phyloP scores from a whole-genome alignment of 2,113 vertebrate species.

The Larimichthys crocea region DNA sequence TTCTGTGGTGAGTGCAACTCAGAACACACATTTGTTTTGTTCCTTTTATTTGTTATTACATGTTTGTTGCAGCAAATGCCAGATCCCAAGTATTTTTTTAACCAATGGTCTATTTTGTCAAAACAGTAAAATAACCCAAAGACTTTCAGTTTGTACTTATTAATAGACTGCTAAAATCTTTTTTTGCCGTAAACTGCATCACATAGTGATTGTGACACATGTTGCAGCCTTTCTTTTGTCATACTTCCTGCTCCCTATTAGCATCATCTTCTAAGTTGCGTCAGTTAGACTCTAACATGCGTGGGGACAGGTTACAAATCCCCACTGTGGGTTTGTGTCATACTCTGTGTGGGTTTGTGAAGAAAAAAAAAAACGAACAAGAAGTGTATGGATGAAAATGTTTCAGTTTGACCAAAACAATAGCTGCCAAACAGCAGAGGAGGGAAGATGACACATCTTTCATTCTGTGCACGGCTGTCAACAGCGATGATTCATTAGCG shows the following conservation, averaged over 20 bases:
- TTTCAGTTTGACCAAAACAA: slow-evolving; percentile 53
- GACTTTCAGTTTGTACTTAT: too few species aligned
- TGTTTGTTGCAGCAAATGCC: too few species aligned
- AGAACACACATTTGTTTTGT: background rate
- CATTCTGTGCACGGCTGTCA: slow-evolving; percentile 55
- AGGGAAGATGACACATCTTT: slow-evolving; percentile 69
- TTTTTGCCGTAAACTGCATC: background rate
- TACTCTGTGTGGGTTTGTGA: slow-evolving; percentile 56
- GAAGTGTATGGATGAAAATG: slow-evolving; percentile 20
- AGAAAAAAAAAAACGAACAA: slow-evolving; percentile 21
- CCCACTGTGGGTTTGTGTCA: slow-evolving; percentile 44
- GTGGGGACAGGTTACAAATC: slow-evolving; percentile 44
- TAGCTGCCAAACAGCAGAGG: slow-evolving; percentile 46
- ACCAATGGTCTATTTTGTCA: too few species aligned
- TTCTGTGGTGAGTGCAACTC: background rate
- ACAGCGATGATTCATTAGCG: slow-evolving; percentile 65
- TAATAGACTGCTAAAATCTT: too few species aligned
- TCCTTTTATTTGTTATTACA: too few species aligned
- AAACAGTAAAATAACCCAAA: too few species aligned
- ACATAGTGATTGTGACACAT: slow-evolving; percentile 42
- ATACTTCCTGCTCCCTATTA: slow-evolving; percentile 47
- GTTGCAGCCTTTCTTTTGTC: slow-evolving; percentile 18
- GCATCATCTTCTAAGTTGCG: slow-evolving; percentile 36
- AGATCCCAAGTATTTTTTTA: too few species aligned
- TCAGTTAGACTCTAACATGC: slow-evolving; percentile 35